Evolutionary conservation across 2,888 invertebrate genomes (phyloP), one percentile per base, ranked within the genome.

Genomic region (Strigamia crassipes): DNA sequence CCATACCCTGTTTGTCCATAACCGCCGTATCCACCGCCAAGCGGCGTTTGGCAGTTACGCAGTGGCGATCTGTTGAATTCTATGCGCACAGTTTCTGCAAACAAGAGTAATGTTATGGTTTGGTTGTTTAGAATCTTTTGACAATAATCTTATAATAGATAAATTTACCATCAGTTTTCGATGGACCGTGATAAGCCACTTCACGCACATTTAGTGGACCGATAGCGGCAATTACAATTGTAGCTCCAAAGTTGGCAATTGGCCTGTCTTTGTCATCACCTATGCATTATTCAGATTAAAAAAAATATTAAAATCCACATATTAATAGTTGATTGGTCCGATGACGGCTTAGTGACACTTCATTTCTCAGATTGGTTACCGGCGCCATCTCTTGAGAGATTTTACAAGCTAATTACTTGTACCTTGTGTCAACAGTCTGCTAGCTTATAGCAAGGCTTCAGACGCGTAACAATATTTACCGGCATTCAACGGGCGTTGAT

Each of bases 181-280:
- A 23, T 15, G 78, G 34, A 9, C 34, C 91, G 87, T 96, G 96
- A 0, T 95, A 94, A 85, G 95, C 95, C 6, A 96, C 95, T 87
- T 96, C 95, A 81, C 92, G 89, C 0, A 91, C 90, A 89, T 95
- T 95, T 41, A 96, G 89, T 0, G 93, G 93, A 0, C 96, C 96
- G 85, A 96, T 94, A 5, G 96, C 96, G 0, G 95, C 96, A 81
- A 96, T 94, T 4, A 96, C 93, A 34, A 93, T 94, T 31, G 93
- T 92, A 41, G 93, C 92, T 0, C 92, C 89, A 31, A 92, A 91
- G 1, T 90, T 89, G 0, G 92, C 90, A 80, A 94, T 91, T 84
- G 92, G 91, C 84, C 83, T 83, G 82, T 86, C 86, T 31, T 84
- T 82, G 41, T 83, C 81, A 78, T 84, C 84, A 23, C 82, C 84